A percentile compares a stretch with the other conserved stretches of the same genome.
phyloP scores from a whole-genome alignment of 2,888 invertebrate species.

The Sphinx pinastri region DNA sequence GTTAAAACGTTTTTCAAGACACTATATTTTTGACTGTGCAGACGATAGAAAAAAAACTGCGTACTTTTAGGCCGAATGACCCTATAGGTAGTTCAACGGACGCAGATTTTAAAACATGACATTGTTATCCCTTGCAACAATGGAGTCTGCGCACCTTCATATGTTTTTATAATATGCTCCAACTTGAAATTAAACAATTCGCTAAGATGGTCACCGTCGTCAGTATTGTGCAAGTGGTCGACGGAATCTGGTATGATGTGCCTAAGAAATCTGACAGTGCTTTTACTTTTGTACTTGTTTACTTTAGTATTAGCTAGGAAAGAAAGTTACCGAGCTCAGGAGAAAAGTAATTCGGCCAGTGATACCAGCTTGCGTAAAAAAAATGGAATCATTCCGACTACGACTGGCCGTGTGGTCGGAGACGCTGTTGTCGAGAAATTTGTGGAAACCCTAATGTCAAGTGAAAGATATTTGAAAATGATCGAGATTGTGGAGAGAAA shows the following conservation, averaged over 20 bases:
- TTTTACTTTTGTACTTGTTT: conserved; percentile 33
- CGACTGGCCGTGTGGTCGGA: conserved; percentile 41
- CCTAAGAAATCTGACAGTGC: conserved; percentile 32
- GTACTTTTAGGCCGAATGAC: no score
- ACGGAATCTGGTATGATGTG: conserved; percentile 42
- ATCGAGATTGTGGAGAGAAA: conserved; percentile 66
- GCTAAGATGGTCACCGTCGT: conserved; percentile 33
- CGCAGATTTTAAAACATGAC: conserved; percentile 41
- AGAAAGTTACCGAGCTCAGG: conserved; percentile 27
- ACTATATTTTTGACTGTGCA: no score
- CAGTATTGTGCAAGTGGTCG: conserved; percentile 31
- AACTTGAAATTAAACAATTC: conserved; percentile 37
- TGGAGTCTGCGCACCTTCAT: conserved; percentile 33
- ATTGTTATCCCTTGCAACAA: conserved; percentile 46
- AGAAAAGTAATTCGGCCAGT: conserved; percentile 29
- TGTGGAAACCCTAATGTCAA: conserved; percentile 67
- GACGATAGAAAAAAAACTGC: no score
- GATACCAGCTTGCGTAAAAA: conserved; percentile 27
- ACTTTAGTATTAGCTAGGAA: conserved; percentile 33
- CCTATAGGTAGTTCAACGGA: neutral
- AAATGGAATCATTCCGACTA: conserved; percentile 38
- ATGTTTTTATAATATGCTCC: conserved; percentile 40
- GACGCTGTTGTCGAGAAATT: conserved; percentile 69
- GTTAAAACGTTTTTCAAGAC: no score
- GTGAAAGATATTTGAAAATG: conserved; percentile 68